Conservation (phyloP, 2,113 vertebrate genomes). For the Carlito syrichta region DNA sequence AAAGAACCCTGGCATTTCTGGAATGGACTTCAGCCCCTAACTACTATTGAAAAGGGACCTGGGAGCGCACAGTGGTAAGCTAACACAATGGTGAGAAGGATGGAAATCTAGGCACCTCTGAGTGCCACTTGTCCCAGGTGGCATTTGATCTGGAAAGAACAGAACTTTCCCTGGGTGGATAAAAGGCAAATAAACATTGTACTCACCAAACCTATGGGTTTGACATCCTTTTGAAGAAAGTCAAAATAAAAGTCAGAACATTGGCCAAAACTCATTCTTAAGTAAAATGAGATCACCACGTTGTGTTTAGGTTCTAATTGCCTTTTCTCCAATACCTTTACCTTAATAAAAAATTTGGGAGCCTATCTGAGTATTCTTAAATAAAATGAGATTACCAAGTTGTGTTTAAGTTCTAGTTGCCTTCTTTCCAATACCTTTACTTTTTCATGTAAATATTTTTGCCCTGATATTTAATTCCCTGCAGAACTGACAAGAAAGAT, state of each 20-base stretch:
- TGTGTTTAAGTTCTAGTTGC: background rate
- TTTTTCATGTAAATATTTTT: background rate
- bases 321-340: background rate
- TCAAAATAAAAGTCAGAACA: background rate
- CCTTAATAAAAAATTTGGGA: too few species aligned
- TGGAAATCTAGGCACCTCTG: background rate
- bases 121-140: background rate
- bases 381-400: conserved; percentile 7
- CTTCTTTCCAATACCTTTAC: background rate
- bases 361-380: too few species aligned
- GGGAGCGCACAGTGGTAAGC: background rate
- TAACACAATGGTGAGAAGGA: background rate
- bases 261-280: background rate
- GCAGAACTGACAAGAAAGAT: background rate
- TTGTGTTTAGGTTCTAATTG: background rate
- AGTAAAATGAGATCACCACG: conserved; percentile 2
- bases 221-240: conserved; percentile 8
- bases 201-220: conserved; percentile 9
- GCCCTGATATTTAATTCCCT: background rate
- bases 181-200: conserved; percentile 27
- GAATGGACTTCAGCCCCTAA: background rate
- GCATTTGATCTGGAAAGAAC: conserved; percentile 40
- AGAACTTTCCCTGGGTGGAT: background rate
- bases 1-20: background rate
- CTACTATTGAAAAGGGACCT: background rate